Conservation (phyloP, 2,797 vertebrate species). For the Scyliorhinus canicula region DNA sequence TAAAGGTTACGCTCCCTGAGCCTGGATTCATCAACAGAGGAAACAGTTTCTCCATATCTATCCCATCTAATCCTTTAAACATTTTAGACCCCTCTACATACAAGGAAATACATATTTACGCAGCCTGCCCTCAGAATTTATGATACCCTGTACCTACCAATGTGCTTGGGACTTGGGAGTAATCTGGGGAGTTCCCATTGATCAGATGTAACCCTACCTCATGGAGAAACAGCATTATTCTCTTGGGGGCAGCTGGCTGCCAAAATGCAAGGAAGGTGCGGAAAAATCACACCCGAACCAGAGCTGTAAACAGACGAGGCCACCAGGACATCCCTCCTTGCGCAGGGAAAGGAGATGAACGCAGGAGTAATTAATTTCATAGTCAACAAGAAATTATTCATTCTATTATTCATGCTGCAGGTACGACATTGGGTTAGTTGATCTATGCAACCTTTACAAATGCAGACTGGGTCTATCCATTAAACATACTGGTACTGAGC, state of each 20-base stretch:
- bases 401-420: neutral
- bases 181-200: neutral
- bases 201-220: neutral
- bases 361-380: neutral
- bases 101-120: neutral
- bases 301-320: neutral
- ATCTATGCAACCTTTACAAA: neutral
- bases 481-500: neutral
- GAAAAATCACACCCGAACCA: neutral
- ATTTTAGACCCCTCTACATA: neutral
- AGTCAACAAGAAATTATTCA: neutral
- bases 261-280: neutral
- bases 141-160: neutral
- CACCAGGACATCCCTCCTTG: neutral
- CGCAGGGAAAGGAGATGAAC: neutral
- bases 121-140: neutral
- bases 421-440: neutral
- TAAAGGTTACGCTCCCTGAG: neutral
- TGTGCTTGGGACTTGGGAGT: neutral
- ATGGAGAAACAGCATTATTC: neutral
- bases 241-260: neutral
- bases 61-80: too few relatives aligned
- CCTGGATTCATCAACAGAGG: neutral
- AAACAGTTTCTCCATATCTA: too few relatives aligned
- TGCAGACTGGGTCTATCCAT: neutral